Evolutionary conservation across 2,113 vertebrate genomes (phyloP).

Genomic region (Atlantisia rogersi): DNA sequence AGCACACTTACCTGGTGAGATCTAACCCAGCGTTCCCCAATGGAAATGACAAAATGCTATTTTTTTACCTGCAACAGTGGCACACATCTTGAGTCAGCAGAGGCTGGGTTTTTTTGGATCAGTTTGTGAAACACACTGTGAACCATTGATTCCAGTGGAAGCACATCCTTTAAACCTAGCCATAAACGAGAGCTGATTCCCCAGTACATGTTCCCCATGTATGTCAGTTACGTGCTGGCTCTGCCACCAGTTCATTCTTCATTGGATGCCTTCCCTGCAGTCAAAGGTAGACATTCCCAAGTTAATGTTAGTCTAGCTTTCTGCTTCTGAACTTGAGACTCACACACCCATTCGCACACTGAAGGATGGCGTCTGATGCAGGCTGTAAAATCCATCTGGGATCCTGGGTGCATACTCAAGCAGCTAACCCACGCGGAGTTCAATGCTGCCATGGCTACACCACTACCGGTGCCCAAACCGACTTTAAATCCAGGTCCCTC

Average conservation of each 20-base stretch:
- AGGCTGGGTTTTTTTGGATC: background rate
- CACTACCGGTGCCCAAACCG: accelerated
- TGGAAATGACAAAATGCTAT: background rate
- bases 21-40: background rate
- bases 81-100: background rate
- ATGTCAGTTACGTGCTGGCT: accelerated
- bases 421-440: background rate
- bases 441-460: conserved; percentile 22
- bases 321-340: background rate
- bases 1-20: background rate
- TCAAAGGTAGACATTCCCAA: background rate
- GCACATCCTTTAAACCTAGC: background rate
- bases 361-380: background rate
- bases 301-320: background rate
- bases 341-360: background rate
- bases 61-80: background rate
- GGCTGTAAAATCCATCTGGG: conserved; percentile 11
- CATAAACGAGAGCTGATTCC: background rate
- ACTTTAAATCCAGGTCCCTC: background rate
- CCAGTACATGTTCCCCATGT: accelerated
- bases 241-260: background rate
- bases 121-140: background rate
- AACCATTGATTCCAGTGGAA: background rate
- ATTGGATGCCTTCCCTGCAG: background rate
- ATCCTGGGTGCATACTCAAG: background rate